Conservation (phyloP, 1,140 invertebrate genomes). For the Drosophila neocordata region DNA sequence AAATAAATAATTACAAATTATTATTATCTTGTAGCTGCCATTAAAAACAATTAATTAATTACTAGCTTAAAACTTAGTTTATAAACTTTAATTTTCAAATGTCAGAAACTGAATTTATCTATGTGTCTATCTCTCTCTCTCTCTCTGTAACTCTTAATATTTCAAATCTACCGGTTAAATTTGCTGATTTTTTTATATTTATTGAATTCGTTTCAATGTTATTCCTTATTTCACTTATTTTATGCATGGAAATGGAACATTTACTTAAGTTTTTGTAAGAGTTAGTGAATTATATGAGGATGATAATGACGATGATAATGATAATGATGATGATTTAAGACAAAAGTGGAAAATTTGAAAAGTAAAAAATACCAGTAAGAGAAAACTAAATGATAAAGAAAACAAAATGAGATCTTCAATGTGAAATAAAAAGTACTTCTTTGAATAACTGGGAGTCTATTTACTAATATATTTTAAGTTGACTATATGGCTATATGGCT, state of each 20-base stretch:
- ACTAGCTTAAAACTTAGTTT: conserved; percentile 65
- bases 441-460: conserved; percentile 53
- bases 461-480: too few species aligned
- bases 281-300: conserved; percentile 69
- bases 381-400: conserved; percentile 50
- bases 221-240: not conserved
- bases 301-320: conserved; percentile 15
- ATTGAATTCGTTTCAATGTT: conserved; percentile 26
- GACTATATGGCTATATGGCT: too few species aligned
- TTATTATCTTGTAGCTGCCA: conserved; percentile 59
- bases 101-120: not conserved
- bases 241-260: conserved; percentile 30
- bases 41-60: conserved; percentile 32
- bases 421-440: conserved; percentile 80
- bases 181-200: conserved; percentile 33
- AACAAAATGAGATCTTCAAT: conserved; percentile 72
- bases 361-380: conserved; percentile 55
- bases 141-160: conserved; percentile 31
- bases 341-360: conserved; percentile 56
- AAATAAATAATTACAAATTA: conserved; percentile 43
- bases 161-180: conserved; percentile 18
- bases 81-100: conserved; percentile 37
- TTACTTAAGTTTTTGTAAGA: conserved; percentile 75
- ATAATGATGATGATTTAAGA: conserved; percentile 12
- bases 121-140: not conserved